These are phyloP conservation scores for Lophotis ruficrista DNA, from an alignment of 2,113 vertebrate genomes.

Conservation along the genomic window DNA sequence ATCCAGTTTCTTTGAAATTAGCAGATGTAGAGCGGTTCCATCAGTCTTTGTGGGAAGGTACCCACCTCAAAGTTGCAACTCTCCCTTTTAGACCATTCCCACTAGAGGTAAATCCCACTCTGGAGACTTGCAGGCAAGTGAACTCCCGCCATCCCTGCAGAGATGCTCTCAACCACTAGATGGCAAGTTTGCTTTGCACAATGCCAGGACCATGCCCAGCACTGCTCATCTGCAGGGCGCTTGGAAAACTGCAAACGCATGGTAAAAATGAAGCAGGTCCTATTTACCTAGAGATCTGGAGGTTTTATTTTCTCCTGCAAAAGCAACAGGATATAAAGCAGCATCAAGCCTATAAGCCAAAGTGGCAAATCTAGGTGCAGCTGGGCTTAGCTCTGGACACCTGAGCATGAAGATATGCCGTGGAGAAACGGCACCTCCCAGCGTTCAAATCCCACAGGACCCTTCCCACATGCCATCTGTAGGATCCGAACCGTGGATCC, in stretches of 20 bases:
- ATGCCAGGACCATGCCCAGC: fast-evolving
- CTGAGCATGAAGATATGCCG: no score
- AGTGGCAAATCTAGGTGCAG: not conserved
- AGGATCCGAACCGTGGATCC: not conserved
- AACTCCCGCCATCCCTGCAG: not conserved
- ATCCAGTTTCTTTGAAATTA: fast-evolving
- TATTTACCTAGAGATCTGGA: not conserved
- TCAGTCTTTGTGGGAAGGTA: not conserved
- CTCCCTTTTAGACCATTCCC: fast-evolving
- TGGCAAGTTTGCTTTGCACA: constrained; percentile 30
- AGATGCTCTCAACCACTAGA: constrained; percentile 20
- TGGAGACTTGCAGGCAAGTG: fast-evolving
- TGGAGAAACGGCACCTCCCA: fast-evolving
- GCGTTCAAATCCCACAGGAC: not conserved
- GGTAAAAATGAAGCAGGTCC: not conserved
- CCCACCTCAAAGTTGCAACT: not conserved
- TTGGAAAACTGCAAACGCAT: fast-evolving
- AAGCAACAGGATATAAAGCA: not conserved
- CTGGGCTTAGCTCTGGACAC: not conserved
- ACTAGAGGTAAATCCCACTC: fast-evolving
- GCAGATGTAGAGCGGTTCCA: fast-evolving
- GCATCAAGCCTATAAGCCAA: not conserved
- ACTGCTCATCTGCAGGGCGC: not conserved
- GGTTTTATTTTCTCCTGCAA: not conserved
- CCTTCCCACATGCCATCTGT: fast-evolving